Conservation (phyloP, 2,113 vertebrate species). For the Thomomys bottae region DNA sequence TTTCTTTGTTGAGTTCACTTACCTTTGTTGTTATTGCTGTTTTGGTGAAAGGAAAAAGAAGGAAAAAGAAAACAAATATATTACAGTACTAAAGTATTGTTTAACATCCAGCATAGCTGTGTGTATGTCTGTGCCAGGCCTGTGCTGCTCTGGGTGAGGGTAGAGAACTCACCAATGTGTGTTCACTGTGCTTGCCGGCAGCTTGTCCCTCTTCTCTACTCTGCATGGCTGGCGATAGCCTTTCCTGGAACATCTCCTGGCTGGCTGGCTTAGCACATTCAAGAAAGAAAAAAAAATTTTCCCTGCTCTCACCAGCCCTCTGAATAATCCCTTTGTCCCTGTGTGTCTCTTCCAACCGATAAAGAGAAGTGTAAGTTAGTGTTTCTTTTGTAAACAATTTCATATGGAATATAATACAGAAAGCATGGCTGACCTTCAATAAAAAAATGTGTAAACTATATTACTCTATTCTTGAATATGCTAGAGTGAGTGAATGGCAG, state of each 20-base stretch:
- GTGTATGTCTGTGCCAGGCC: conserved; percentile 82
- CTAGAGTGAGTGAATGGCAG: conserved; percentile 86
- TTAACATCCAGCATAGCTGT: conserved; percentile 85
- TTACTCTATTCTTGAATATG: conserved; percentile 88
- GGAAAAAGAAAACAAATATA: conserved; percentile 72
- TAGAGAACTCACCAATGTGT: conserved; percentile 70
- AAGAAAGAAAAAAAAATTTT: conserved; percentile 57
- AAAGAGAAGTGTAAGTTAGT: conserved; percentile 88
- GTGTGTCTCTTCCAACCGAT: conserved; percentile 83
- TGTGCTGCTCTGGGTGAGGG: conserved; percentile 81
- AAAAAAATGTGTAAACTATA: conserved; percentile 89
- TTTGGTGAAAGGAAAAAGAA: conserved; percentile 79
- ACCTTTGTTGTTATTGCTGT: conserved; percentile 36
- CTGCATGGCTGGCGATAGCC: conserved; percentile 51
- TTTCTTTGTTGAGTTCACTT: conserved; percentile 56
- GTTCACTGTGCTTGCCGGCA: conserved; percentile 69
- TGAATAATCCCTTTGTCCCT: conserved; percentile 65
- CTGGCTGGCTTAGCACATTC: conserved; percentile 74
- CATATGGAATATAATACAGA: conserved; percentile 89
- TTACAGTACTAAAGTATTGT: conserved; percentile 91
- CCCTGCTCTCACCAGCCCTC: background rate
- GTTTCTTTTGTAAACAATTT: conserved; percentile 90
- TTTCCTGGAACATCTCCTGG: conserved; percentile 65
- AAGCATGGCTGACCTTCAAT: conserved; percentile 90
- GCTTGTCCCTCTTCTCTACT: conserved; percentile 56